phyloP scores from a whole-genome alignment of 2,113 vertebrate species.

The Paralichthys olivaceus region DNA sequence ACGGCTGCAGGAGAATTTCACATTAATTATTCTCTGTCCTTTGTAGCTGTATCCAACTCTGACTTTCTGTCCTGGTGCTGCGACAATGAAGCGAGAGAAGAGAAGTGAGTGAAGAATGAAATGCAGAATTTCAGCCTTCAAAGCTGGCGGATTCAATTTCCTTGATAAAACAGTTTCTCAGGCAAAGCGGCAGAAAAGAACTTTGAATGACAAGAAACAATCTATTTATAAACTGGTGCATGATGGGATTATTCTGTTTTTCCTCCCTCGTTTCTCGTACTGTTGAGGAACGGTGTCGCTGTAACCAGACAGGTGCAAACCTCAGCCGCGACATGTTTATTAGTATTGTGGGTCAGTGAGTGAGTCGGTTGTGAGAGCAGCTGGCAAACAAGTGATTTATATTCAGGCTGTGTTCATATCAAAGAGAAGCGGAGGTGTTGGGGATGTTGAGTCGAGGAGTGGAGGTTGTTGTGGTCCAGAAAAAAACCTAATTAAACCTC shows the following conservation, averaged over 20 bases:
- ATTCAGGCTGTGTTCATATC: background rate
- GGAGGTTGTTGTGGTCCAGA: background rate
- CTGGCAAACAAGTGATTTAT: background rate
- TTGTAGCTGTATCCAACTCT: background rate
- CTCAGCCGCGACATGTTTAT: background rate
- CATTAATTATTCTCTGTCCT: background rate
- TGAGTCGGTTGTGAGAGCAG: conserved; percentile 1
- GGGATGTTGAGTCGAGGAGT: too few species aligned
- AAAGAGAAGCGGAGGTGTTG: background rate
- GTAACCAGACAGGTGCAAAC: background rate
- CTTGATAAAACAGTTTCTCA: background rate
- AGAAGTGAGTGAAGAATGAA: background rate
- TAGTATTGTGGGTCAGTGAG: background rate
- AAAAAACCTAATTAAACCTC: background rate
- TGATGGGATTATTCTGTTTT: background rate
- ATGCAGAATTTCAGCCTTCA: background rate
- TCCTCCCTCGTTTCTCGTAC: background rate
- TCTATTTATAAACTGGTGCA: conserved; percentile 4
- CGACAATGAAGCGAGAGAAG: background rate
- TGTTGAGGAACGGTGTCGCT: too few species aligned
- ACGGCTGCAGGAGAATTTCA: background rate
- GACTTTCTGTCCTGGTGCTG: background rate
- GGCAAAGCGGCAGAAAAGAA: background rate
- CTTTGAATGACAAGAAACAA: background rate
- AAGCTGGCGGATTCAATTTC: too few species aligned